phyloP scores from a whole-genome alignment of 2,113 vertebrate genomes.

The Phylloscopus whistleri region DNA sequence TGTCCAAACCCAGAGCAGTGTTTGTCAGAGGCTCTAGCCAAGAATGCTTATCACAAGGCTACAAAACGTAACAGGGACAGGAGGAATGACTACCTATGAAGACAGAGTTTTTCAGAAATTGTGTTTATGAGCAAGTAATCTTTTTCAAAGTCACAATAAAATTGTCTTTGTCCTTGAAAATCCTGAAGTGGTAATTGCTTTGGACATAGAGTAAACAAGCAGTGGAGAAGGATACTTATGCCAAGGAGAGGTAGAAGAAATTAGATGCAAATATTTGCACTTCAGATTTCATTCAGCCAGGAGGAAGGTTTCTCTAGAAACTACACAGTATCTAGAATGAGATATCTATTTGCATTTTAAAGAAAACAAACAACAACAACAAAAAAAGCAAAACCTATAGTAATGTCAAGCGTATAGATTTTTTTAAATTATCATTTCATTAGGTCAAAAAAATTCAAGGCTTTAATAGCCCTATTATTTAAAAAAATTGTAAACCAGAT shows the following conservation, averaged over 20 bases:
- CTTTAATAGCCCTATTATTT: not conserved
- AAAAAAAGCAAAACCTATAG: not conserved
- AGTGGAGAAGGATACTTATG: not conserved
- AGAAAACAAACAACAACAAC: not conserved
- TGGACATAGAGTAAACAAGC: constrained; percentile 11
- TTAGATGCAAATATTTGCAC: constrained; percentile 33
- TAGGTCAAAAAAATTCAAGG: not conserved
- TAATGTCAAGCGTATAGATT: not conserved
- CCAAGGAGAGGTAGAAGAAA: constrained; percentile 22
- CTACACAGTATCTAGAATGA: not conserved
- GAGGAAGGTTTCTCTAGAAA: not conserved
- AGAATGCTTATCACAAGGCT: not conserved
- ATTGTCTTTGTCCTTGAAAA: not conserved
- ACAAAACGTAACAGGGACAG: not conserved
- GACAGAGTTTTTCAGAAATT: not conserved
- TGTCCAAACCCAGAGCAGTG: not conserved
- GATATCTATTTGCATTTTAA: not conserved
- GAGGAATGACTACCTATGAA: not conserved
- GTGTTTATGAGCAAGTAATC: not conserved
- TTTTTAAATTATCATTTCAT: not conserved
- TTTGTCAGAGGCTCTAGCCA: not conserved
- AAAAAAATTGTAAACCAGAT: not conserved
- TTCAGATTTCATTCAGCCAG: constrained; percentile 18
- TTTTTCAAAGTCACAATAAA: not conserved
- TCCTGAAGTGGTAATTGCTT: constrained; percentile 16